These are phyloP conservation scores for Alcis repandata DNA, from an alignment of 2,888 invertebrate genomes.

Conservation along the genomic window DNA sequence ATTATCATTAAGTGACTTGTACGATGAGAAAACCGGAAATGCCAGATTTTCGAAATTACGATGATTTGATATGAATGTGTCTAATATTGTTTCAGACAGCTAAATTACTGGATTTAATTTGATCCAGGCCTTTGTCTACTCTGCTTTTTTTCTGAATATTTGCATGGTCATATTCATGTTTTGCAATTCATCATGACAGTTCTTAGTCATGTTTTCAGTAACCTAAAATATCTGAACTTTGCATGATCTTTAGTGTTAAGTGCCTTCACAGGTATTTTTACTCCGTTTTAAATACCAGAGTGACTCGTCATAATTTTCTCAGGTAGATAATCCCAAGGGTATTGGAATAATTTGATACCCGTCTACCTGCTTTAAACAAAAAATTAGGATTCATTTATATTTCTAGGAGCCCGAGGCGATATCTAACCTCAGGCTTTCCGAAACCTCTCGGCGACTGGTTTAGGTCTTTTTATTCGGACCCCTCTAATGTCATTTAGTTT, in stretches of 20 bases:
- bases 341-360: slow-evolving; percentile 30
- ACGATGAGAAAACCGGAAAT: slow-evolving; percentile 31
- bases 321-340: slow-evolving; percentile 36
- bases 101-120: slow-evolving; percentile 1
- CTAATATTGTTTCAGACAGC: not conserved
- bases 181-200: slow-evolving; percentile 18
- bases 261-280: slow-evolving; percentile 11
- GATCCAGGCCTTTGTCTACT: slow-evolving; percentile 1
- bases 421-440: slow-evolving; percentile 27
- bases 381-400: slow-evolving; percentile 30
- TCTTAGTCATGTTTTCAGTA: slow-evolving; percentile 16
- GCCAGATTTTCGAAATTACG: slow-evolving; percentile 5
- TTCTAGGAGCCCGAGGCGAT: slow-evolving; percentile 34
- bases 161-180: slow-evolving; percentile 15
- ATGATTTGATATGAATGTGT: not conserved
- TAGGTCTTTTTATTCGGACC: slow-evolving; percentile 13
- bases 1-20: slow-evolving; percentile 31
- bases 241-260: slow-evolving; percentile 20
- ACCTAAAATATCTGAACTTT: slow-evolving; percentile 28
- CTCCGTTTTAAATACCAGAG: slow-evolving; percentile 28
- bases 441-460: slow-evolving; percentile 13
- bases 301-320: slow-evolving; percentile 30
- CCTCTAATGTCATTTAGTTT: slow-evolving; percentile 22
- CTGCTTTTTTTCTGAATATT: slow-evolving; percentile 5
- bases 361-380: slow-evolving; percentile 41